Base-by-base conservation (phyloP, 2,113 vertebrate species). In the Alces alces region DNA sequence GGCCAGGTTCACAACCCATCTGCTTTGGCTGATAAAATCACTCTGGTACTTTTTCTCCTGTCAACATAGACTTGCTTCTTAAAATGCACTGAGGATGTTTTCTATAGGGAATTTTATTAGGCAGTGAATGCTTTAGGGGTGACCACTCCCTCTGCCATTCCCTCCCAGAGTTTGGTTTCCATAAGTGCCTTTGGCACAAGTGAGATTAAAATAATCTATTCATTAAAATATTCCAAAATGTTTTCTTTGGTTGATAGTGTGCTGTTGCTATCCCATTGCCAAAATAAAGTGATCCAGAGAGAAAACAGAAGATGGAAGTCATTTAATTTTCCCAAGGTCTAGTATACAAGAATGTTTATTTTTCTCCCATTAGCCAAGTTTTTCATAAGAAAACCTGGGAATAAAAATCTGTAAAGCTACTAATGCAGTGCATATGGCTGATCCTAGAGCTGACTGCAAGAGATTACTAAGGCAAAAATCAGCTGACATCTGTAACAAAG, bases 401-500 rank as follows among this genome's bases (percentile, higher is more conserved):
- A 88, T 61, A 93, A 89, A 95, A 95, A 93, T 93, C 93, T 64
- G 17, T 93, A 66, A 93, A 54, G 36, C 70, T 89, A 87, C 64
- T 97, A 94, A 96, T 90, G 33, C 57, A 91, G 80, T 45, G 6
- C 93, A 93, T 14, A 90, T 96, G 91, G 54, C 43, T 90, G 84
- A 95, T 93, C 70, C 76, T 55, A 89, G 84, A 33, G 45, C 70
- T 85, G 84, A 92, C 89, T 96, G 36, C 28, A 93, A 93, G 90
- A 96, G 89, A 92, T 96, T 92, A 80, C 50, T 21, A 55, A 93
- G 90, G 86, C 54, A 95, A 93, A 94, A 89, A 25, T 55, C 52
- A 96, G 93, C 91, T 96, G 94, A 94, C 96, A 95, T 97, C 95
- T 97, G 94, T 92, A 92, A 97, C 83, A 95, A 97, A 96, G 89